Conservation (phyloP, 2,888 invertebrate species). For the Ornithoptera alexandrae region DNA sequence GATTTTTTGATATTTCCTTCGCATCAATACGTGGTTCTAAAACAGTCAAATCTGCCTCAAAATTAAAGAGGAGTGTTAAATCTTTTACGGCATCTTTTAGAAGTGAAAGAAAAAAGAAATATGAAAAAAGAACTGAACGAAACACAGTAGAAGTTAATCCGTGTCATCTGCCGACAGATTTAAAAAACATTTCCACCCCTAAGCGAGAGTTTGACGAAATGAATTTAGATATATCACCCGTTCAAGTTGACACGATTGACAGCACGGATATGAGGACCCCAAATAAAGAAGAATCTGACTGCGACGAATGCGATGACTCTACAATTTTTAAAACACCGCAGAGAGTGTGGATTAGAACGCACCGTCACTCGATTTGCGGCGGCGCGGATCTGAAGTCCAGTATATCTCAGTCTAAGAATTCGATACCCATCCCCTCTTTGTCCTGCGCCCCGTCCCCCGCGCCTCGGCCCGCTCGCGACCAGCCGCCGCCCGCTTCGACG, state of each 20-base stretch:
- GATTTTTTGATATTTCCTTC: constrained; percentile 75
- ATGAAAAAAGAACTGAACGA: constrained; percentile 67
- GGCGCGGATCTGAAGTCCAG: constrained; percentile 46
- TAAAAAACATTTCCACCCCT: constrained; percentile 64
- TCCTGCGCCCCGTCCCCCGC: constrained; percentile 33
- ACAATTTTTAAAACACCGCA: constrained; percentile 70
- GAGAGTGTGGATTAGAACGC: constrained; percentile 60
- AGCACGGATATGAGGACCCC: constrained; percentile 62
- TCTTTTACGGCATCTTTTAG: constrained; percentile 77
- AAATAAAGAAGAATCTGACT: constrained; percentile 42
- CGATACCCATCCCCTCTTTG: constrained; percentile 27
- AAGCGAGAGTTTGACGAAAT: constrained; percentile 63
- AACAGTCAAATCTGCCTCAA: constrained; percentile 73
- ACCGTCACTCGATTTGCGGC: constrained; percentile 65
- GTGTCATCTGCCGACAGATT: constrained; percentile 56
- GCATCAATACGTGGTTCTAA: constrained; percentile 69
- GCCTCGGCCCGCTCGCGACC: constrained; percentile 57
- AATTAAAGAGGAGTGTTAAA: constrained; percentile 71
- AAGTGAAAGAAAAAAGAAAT: constrained; percentile 75
- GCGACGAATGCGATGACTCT: constrained; percentile 69
- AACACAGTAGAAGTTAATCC: constrained; percentile 69
- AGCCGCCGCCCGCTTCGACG: constrained; percentile 64
- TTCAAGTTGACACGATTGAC: constrained; percentile 73
- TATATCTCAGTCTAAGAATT: constrained; percentile 26
- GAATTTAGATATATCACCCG: constrained; percentile 68